Base-by-base conservation (phyloP, 2,888 invertebrate genomes). In the Augiades crinisus region DNA sequence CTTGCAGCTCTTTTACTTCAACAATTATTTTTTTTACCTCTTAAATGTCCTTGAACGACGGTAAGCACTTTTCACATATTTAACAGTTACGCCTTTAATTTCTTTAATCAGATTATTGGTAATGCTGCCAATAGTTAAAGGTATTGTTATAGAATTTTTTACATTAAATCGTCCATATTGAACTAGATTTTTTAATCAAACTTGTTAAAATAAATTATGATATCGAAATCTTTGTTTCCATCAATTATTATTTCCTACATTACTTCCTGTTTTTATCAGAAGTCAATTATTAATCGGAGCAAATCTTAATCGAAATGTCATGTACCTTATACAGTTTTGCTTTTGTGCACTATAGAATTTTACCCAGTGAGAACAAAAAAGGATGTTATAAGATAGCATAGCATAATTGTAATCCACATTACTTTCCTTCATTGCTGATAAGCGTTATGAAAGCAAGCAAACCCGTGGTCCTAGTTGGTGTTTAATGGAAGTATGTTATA, bases 251-350 rank as follows among this genome's bases (percentile, higher is more conserved):
- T 12, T 38, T 27, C 13, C 12, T 36, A 37, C 22, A 19, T 34
- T 36, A 36, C 47, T 46, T 46, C 45, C 27, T 30, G 47, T 47
- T 38, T 47, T 37, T 36, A 38, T 46, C 24, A 10, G 31, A 47
- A 47, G 37, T 37, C 30, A 36, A 47, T 47, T 47, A 45, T 36
- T 45, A 45, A 45, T 45, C 45, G 14, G 34, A 10, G 36, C 27
- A 30, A 47, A 47, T 47, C 46, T 47, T 37, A 47, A 47, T 47
- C 16, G 46, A 47, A 47, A 47, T 37, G 46, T 37, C 37, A 47
- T 37, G 46, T 47, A 37, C 37, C 27, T 13, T 33, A n/a, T n/a
- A 44, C 13, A 31, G 24, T 33, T 16, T 17, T 5, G 27, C 7
- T 7, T 19, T 43, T 43, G 41, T 27, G 12, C 12, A 24, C 17